Evolutionary conservation across 2,888 invertebrate genomes (phyloP).

Genomic region (Sipha maydis): DNA sequence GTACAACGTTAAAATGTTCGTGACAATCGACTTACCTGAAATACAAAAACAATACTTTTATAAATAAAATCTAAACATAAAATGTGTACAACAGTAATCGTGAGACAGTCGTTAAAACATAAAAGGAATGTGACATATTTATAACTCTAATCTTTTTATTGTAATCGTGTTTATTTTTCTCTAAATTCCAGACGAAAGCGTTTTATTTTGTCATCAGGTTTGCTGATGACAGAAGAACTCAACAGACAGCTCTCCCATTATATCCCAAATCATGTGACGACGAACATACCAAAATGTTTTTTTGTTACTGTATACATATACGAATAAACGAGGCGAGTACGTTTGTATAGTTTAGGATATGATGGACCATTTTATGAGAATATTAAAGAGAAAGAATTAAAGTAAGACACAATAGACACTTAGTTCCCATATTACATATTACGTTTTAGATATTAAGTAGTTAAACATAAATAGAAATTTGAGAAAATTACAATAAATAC

Average conservation of each 20-base stretch:
- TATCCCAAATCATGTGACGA: constrained; percentile 20
- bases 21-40: constrained; percentile 53
- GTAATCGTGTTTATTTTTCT: constrained; percentile 35
- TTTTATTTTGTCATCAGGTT: constrained; percentile 44
- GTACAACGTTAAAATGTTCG: background rate
- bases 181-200: constrained; percentile 38
- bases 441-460: too few relatives aligned
- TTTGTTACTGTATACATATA: background rate
- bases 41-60: constrained; percentile 8
- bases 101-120: constrained; percentile 30
- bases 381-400: background rate
- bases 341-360: background rate
- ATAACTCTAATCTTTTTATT: constrained; percentile 48
- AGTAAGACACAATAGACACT: background rate
- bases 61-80: constrained; percentile 26
- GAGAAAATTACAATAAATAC: background rate
- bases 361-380: background rate
- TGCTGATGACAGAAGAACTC: background rate
- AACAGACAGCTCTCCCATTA: constrained; percentile 19
- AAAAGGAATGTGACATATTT: constrained; percentile 51
- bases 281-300: background rate
- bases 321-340: background rate
- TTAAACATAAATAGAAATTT: background rate
- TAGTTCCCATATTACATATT: too few relatives aligned
- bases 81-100: background rate